These are phyloP conservation scores for Berghia stephanieae DNA, from an alignment of 1,140 invertebrate species.

Conservation along the genomic window DNA sequence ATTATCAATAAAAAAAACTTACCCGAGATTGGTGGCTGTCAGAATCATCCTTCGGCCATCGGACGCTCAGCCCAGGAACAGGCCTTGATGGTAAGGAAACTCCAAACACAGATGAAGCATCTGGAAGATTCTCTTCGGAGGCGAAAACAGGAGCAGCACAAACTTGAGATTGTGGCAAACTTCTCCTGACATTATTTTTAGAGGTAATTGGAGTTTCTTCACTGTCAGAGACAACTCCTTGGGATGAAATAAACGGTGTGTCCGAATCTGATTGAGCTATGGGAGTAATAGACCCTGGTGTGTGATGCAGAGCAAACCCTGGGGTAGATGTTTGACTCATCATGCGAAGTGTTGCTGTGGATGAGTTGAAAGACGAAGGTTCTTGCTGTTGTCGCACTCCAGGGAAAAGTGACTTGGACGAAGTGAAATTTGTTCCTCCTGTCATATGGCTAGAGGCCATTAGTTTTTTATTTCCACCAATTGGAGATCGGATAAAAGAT, in stretches of 20 bases:
- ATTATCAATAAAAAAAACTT: too few species aligned
- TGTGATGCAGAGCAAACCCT: background rate
- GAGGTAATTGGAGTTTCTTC: background rate
- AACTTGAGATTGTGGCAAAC: too few species aligned
- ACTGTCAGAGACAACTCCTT: background rate
- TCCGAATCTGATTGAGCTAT: background rate
- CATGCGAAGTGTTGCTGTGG: background rate
- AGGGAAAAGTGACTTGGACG: too few species aligned
- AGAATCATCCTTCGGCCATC: background rate
- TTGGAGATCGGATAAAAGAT: conserved; percentile 27
- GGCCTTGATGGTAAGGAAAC: background rate
- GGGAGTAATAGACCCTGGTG: conserved; percentile 18
- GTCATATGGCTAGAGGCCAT: too few species aligned
- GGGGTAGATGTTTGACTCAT: conserved; percentile 19
- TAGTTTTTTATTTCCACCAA: conserved; percentile 23
- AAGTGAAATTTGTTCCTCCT: too few species aligned
- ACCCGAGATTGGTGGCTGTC: too few species aligned
- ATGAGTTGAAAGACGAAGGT: background rate
- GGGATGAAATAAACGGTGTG: background rate
- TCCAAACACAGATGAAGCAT: conserved; percentile 21
- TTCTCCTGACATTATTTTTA: too few species aligned
- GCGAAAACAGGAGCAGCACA: too few species aligned
- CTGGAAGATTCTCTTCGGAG: background rate
- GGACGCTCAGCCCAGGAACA: background rate
- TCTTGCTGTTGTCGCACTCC: background rate